Percentiles rank a stretch among this genome's conserved stretches.
phyloP scores from a whole-genome alignment of 2,888 invertebrate species.

The Agriopis aurantiaria region DNA sequence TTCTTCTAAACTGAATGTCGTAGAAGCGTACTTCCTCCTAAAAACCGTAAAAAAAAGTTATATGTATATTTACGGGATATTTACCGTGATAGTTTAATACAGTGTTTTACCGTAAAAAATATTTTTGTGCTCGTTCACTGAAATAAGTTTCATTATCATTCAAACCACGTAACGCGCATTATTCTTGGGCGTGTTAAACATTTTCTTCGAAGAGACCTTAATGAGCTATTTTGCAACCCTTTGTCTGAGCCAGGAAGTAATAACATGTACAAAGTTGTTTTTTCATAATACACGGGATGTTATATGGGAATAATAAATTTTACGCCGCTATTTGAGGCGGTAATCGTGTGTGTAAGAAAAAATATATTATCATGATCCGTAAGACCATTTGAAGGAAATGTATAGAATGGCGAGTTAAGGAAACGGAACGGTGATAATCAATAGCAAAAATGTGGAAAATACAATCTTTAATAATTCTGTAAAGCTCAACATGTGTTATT shows the following conservation, averaged over 20 bases:
- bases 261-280: constrained; percentile 23
- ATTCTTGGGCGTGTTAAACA: constrained; percentile 31
- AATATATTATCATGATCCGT: constrained; percentile 11
- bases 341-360: constrained; percentile 16
- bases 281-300: constrained; percentile 22
- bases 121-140: constrained; percentile 2
- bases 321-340: constrained; percentile 21
- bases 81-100: no score
- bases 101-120: background rate
- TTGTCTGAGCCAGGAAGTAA: constrained; percentile 31
- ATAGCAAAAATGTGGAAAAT: no score
- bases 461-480: background rate
- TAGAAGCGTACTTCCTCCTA: background rate
- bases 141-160: constrained; percentile 19
- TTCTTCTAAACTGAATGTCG: no score
- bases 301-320: constrained; percentile 27
- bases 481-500: no score
- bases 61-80: no score
- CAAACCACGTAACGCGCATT: constrained; percentile 14
- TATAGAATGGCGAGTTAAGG: background rate
- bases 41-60: background rate
- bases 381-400: background rate
- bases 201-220: constrained; percentile 27
- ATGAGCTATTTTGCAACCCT: constrained; percentile 25
- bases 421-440: background rate